Evolutionary conservation across 2,888 invertebrate species (phyloP).

Genomic region (Archips xylosteana): DNA sequence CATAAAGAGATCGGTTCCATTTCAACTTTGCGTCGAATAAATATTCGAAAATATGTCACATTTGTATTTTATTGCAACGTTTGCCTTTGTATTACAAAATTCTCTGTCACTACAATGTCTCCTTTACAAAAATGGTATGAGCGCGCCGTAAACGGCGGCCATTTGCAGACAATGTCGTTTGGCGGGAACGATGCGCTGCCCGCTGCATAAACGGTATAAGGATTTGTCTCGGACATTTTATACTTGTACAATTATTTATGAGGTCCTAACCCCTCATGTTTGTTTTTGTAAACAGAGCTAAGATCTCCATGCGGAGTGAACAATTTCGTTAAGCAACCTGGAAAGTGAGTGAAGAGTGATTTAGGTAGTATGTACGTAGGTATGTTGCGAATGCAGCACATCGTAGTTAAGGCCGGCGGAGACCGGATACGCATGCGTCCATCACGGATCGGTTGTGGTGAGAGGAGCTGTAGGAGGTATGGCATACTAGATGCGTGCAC

Average conservation of each 20-base stretch:
- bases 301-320: neutral
- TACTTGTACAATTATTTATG: constrained; percentile 35
- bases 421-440: no score
- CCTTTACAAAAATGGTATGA: constrained; percentile 66
- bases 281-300: constrained; percentile 22
- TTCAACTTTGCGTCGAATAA: constrained; percentile 13
- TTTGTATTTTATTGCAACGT: constrained; percentile 53
- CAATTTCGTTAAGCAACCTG: no score
- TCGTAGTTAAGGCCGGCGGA: no score
- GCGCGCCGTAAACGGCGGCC: constrained; percentile 71
- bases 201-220: constrained; percentile 54
- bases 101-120: constrained; percentile 65
- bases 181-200: constrained; percentile 66
- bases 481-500: no score
- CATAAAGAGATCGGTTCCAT: constrained; percentile 13
- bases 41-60: constrained; percentile 41
- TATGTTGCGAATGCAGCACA: no score
- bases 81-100: constrained; percentile 61
- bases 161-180: constrained; percentile 79
- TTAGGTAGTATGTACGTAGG: no score
- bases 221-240: constrained; percentile 57
- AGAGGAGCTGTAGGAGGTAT: no score
- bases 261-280: constrained; percentile 16
- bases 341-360: no score
- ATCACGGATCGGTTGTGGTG: no score